Base-by-base conservation (phyloP, 1,140 invertebrate species). In the Danaus plexippus region DNA sequence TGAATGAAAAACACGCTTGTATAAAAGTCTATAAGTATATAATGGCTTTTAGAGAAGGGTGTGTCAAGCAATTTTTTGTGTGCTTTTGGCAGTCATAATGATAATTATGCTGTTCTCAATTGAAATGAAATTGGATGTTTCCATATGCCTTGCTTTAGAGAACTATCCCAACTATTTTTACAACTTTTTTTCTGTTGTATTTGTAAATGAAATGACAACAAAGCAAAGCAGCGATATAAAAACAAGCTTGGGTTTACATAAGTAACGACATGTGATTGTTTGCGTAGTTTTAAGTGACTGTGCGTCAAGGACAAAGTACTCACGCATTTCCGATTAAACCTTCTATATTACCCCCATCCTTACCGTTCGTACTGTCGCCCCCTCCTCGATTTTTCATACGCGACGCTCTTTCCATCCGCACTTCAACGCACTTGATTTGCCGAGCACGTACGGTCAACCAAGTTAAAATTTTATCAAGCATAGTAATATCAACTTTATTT, bases 401-500 rank as follows among this genome's bases (percentile, higher is more conserved):
- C 66, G 77, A 69, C 69, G 61, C 72, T 68, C 73, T 78, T 32
- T 67, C 76, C 77, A 80, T 80, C 77, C 74, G 71, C 71, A 80
- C 77, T 76, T 79, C 72, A 81, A 76, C 64, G 65, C 66, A 83
- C 80, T 84, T 82, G 80, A 86, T 86, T 84, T 84, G 75, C 80
- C 61, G 70, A 75, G 80, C 81, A 85, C 81, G 80, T 78, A 74
- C 65, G 56, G 59, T 57, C 52, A 48, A 52, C 64, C 52, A 66
- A 43, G 47, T 64, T 70, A 63, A 66, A 67, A 66, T 54, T 41
- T 45, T 18, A 43, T 50, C 13, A 9, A 52, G 43, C 47, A 58
- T 18, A 47, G 54, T 32, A 76, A 64, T 57, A 53, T 73, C 46
- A 69, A 70, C 77, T 69, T 63, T 84, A 72, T 54, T 10, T 8